These are phyloP conservation scores for Genyomyrus donnyi DNA, from an alignment of 2,113 vertebrate genomes.

Conservation along the genomic window DNA sequence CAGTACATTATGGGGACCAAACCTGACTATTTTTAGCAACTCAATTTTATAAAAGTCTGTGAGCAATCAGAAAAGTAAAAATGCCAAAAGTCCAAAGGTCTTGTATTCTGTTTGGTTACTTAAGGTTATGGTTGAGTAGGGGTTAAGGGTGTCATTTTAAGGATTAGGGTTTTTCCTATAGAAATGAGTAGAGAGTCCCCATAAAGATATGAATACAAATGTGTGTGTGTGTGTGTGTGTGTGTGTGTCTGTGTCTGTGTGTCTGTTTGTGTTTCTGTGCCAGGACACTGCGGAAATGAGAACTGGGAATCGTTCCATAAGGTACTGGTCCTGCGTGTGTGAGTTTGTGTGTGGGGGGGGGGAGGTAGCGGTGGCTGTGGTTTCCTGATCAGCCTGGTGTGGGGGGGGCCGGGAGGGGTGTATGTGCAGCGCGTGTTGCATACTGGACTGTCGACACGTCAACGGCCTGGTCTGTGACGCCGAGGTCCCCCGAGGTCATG, in stretches of 20 bases:
- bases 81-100: neutral
- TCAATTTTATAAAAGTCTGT: neutral
- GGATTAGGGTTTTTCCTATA: neutral
- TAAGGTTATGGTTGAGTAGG: neutral
- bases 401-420: neutral
- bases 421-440: neutral
- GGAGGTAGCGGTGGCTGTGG: neutral
- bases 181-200: neutral
- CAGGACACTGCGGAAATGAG: neutral
- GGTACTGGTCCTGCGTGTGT: neutral
- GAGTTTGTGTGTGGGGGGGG: neutral
- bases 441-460: neutral
- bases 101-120: neutral
- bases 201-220: neutral
- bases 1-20: neutral
- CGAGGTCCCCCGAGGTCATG: neutral
- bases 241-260: neutral
- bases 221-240: neutral
- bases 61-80: neutral
- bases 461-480: neutral
- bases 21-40: neutral
- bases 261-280: neutral
- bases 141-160: neutral
- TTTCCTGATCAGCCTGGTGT: neutral
- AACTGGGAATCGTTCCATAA: neutral